Percentiles rank a stretch among this genome's conserved stretches.
These are phyloP conservation scores for Jaculus jaculus DNA, from an alignment of 2,113 vertebrate species.

Conservation along the genomic window DNA sequence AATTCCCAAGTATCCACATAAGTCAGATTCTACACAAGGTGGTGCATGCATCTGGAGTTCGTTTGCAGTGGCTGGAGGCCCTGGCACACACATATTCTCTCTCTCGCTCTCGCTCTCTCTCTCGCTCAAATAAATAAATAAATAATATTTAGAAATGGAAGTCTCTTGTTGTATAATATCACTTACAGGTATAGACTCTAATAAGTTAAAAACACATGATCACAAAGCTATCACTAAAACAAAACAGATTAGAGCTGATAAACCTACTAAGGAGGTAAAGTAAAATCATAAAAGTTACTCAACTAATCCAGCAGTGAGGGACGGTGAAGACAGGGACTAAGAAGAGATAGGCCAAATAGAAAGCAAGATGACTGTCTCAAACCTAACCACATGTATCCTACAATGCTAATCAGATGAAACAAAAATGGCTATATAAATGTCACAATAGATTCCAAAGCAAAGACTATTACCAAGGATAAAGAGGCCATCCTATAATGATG, in stretches of 20 bases:
- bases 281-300: not conserved
- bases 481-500: not conserved
- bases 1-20: no score
- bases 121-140: no score
- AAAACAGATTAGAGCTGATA: not conserved
- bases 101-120: no score
- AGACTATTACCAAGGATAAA: not conserved
- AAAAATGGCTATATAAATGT: not conserved
- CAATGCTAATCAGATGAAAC: constrained; percentile 38
- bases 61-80: no score
- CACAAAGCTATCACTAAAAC: constrained; percentile 3
- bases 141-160: no score
- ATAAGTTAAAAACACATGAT: not conserved
- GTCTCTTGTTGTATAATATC: not conserved
- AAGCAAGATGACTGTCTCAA: not conserved
- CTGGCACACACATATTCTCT: no score
- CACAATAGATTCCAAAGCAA: not conserved
- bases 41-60: no score
- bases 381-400: constrained; percentile 1
- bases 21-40: no score
- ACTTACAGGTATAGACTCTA: not conserved
- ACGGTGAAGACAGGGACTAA: not conserved
- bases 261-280: not conserved
- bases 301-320: not conserved
- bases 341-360: constrained; percentile 11